Conservation (phyloP, 2,113 vertebrate species). For the Petrocephalus microphthalmus region DNA sequence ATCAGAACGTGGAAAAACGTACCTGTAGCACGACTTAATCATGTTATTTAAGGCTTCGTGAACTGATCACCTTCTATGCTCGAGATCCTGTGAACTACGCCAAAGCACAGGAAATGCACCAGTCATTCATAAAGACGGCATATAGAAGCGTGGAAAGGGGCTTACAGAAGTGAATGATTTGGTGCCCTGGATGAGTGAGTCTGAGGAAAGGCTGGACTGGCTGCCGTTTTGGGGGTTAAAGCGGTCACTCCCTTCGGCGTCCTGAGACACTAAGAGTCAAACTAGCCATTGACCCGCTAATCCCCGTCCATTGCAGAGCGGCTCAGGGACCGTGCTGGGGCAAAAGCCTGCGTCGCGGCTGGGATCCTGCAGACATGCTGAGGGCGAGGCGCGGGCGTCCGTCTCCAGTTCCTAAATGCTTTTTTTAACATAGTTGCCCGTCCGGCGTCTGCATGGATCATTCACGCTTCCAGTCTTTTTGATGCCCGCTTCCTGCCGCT, state of each 20-base stretch:
- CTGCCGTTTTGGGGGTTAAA: neutral
- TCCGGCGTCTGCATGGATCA: constrained; percentile 3
- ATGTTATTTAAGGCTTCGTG: neutral
- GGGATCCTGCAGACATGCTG: constrained; percentile 17
- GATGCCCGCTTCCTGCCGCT: constrained; percentile 12
- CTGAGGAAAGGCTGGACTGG: neutral
- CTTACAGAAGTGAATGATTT: neutral
- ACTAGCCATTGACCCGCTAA: constrained; percentile 16
- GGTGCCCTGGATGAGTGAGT: neutral
- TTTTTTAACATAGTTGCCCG: constrained; percentile 4
- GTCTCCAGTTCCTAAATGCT: neutral
- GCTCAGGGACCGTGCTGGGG: neutral
- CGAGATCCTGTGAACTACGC: neutral
- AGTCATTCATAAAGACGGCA: neutral
- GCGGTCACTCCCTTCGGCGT: constrained; percentile 1
- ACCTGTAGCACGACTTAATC: neutral
- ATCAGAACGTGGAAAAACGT: neutral
- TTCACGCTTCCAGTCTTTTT: neutral
- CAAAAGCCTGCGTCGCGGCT: neutral
- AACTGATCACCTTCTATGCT: neutral
- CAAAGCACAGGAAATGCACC: neutral
- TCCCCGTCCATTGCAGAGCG: neutral
- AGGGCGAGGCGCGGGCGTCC: neutral
- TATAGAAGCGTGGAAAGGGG: neutral
- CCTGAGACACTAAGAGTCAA: neutral